Base-by-base conservation (phyloP, 2,113 vertebrate species). In the Opisthocomus hoazin region DNA sequence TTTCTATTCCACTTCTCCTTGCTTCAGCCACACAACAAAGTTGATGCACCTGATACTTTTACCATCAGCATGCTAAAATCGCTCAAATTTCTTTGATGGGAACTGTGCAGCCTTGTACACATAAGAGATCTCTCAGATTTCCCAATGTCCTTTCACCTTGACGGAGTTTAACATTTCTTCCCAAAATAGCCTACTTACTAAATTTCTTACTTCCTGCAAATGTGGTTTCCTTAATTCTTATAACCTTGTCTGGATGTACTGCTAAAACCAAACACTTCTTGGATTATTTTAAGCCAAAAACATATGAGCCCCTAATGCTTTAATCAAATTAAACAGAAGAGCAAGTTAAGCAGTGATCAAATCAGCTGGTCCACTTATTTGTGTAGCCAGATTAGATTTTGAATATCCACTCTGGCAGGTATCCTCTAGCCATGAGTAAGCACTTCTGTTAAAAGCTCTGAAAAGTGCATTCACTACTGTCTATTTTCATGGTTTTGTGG, bases 201-300 rank as follows among this genome's bases (percentile, higher is more conserved):
- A 56, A 79, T 92, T 69, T 84, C 74, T 87, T 78, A 71, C 56
- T 92, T 92, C 76, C 80, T 71, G 50, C 69, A 90, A 94, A 81
- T 93, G 76, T 45, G 13, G 46, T 93, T 97, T 90, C 60, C 78
- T 88, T 90, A 91, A 90, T 86, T 92, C 68, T 94, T 81, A 82
- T 93, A 95, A 93, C 73, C 83, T 95, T 95, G 92, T 91, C 48
- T 45, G 68, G 36, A 41, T 48, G 24, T 77, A 71, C 61, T 81
- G 46, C 0, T 61, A 93, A 96, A 97, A 94, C 32, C 68, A 85
- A 93, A 90, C 73, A 68, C 45, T 81, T 89, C 84, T 90, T 90
- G 60, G 84, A 86, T 83, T 90, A 92, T 96, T 97, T 95, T 93
- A 89, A 90, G 56, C 71, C 89, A 79, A 88, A 94, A 95, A 96